Evolutionary conservation across 2,113 vertebrate genomes (phyloP), one percentile per base, ranked within the genome.

Genomic region (Rhabdomys dilectus): DNA sequence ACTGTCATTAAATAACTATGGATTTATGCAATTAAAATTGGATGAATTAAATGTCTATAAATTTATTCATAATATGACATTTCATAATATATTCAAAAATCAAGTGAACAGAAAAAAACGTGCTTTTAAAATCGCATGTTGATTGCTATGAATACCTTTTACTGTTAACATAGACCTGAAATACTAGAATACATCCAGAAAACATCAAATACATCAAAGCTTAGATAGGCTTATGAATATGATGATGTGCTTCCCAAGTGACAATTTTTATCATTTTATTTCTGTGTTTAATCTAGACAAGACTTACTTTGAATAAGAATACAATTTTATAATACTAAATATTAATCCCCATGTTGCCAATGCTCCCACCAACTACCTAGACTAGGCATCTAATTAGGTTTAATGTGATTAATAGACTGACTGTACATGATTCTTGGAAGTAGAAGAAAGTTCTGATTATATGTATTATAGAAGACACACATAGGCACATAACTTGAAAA

Each of bases 1-100:
- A 95, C 94, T 88, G 7, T 68, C 56, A 95, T 93, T 96, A 93
- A 97, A 72, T 97, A 58, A 94, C 39, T 94, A 76, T 3, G n/a
- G 21, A 1, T 91, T 86, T 87, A 26, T 88, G 7, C 26, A 91
- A 64, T 39, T 16, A 87, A 82, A 2, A 29, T 4, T 62, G 9
- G 7, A 58, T 91, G 4, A 84, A 34, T 68, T 7, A 85, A 72
- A 73, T 89, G 73, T 39, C 17, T 51, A 51, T 13, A 95, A 92
- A 93, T 56, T 75, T 94, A 94, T 88, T 92, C 2, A 58, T 94
- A n/a, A 60, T 8, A 60, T 85, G 70, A 29, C 10, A 91, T 0
- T 24, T 72, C 92, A 72, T 26, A 66, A 92, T 91, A 78, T 70
- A 78, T 51, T 89, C 62, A 91, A 22, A 95, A 76, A 5, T 58